These are phyloP conservation scores for Bedellia somnulentella DNA, from an alignment of 2,888 invertebrate species.

Conservation along the genomic window DNA sequence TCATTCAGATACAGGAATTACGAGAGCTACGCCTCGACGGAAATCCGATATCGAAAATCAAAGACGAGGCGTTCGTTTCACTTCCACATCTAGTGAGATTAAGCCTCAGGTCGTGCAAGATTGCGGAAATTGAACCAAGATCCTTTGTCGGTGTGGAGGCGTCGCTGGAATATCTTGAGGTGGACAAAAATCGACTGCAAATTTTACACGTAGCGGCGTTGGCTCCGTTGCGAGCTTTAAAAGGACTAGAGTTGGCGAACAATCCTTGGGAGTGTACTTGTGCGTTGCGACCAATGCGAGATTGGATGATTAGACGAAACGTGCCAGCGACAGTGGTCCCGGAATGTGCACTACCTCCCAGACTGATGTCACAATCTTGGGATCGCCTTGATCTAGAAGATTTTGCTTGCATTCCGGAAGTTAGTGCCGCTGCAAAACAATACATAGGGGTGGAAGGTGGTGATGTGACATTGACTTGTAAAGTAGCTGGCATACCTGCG, in stretches of 20 bases:
- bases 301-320: constrained; percentile 79
- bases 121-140: constrained; percentile 67
- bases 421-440: constrained; percentile 60
- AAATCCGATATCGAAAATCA: constrained; percentile 73
- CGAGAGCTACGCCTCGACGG: constrained; percentile 73
- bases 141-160: constrained; percentile 74
- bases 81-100: constrained; percentile 71
- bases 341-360: constrained; percentile 66
- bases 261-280: constrained; percentile 87
- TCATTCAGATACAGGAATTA: constrained; percentile 72
- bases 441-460: constrained; percentile 70
- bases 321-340: constrained; percentile 71
- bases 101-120: constrained; percentile 73
- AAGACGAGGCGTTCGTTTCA: constrained; percentile 68
- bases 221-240: constrained; percentile 67
- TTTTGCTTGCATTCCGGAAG: constrained; percentile 76
- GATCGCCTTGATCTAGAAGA: constrained; percentile 76
- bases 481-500: constrained; percentile 70
- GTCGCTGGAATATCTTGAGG: constrained; percentile 74
- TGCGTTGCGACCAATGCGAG: constrained; percentile 69
- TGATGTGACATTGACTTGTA: constrained; percentile 73
- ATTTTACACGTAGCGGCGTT: constrained; percentile 68
- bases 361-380: constrained; percentile 70
- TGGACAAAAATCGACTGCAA: constrained; percentile 73
- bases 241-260: constrained; percentile 74